Percentiles rank a stretch among this genome's conserved stretches.
phyloP scores from a whole-genome alignment of 2,888 invertebrate genomes.

The Lycaena phlaeas region DNA sequence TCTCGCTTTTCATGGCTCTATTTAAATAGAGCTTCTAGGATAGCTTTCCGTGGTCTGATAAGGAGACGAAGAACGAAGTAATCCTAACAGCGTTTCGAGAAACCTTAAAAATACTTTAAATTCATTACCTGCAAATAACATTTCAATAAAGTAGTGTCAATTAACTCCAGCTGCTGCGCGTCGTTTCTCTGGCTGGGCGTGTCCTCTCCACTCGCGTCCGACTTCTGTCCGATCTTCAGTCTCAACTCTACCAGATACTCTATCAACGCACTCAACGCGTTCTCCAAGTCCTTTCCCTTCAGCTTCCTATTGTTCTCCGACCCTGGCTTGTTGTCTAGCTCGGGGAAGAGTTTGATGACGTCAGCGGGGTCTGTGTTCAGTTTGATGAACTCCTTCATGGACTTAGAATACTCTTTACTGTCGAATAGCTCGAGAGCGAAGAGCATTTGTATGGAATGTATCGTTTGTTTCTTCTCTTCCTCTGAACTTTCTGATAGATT shows the following conservation, averaged over 20 bases:
- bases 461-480: slow-evolving; percentile 85
- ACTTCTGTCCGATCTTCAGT: slow-evolving; percentile 57
- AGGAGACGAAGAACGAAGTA: too few species aligned
- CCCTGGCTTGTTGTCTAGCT: slow-evolving; percentile 76
- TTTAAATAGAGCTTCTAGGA: too few species aligned
- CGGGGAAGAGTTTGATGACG: slow-evolving; percentile 95
- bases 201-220: slow-evolving; percentile 35
- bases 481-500: slow-evolving; percentile 86
- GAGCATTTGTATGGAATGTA: slow-evolving; percentile 90
- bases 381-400: slow-evolving; percentile 93
- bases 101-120: too few species aligned
- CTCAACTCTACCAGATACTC: slow-evolving; percentile 89
- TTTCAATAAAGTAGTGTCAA: slow-evolving; percentile 97
- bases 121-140: slow-evolving; percentile 96
- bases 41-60: too few species aligned
- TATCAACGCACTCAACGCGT: slow-evolving; percentile 89
- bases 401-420: slow-evolving; percentile 88
- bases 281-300: slow-evolving; percentile 88
- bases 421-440: slow-evolving; percentile 94
- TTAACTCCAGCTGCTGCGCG: slow-evolving; percentile 81
- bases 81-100: too few species aligned
- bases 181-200: slow-evolving; percentile 38
- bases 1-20: too few species aligned
- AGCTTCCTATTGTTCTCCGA: slow-evolving; percentile 60
- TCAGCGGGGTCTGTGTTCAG: slow-evolving; percentile 95